Conservation (phyloP, 2,888 invertebrate genomes). For the Odontothrips loti region DNA sequence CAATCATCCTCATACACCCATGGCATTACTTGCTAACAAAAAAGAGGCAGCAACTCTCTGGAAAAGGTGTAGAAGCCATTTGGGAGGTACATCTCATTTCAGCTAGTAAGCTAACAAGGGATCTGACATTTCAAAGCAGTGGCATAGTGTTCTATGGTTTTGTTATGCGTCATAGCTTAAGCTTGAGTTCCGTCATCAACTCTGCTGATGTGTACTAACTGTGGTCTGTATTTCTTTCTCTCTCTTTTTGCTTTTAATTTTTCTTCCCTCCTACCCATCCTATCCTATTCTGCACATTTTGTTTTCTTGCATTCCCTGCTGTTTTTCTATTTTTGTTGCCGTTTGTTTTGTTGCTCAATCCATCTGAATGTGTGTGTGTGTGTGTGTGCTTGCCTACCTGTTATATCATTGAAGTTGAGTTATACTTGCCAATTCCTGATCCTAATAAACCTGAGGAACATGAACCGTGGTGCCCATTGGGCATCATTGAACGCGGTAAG, state of each 20-base stretch:
- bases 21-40: no score
- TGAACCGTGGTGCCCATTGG: conserved; percentile 82
- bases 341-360: conserved; percentile 6
- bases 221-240: conserved; percentile 17
- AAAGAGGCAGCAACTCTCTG: no score
- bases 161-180: neutral
- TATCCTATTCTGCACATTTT: conserved; percentile 29
- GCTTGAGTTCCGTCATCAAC: neutral
- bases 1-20: no score
- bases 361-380: neutral
- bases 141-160: no score
- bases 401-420: conserved; percentile 38
- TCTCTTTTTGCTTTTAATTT: neutral
- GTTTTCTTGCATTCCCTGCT: conserved; percentile 34
- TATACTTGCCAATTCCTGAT: conserved; percentile 69
- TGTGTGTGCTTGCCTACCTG: neutral
- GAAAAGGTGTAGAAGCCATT: no score
- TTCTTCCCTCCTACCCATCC: neutral
- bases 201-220: neutral
- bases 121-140: no score
- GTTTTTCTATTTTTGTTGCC: conserved; percentile 33
- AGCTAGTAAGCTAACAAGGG: no score
- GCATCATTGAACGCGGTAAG: conserved; percentile 55
- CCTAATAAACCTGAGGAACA: conserved; percentile 84
- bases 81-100: no score